These are phyloP conservation scores for Antheraea mylitta DNA, from an alignment of 1,140 invertebrate species.

Conservation along the genomic window DNA sequence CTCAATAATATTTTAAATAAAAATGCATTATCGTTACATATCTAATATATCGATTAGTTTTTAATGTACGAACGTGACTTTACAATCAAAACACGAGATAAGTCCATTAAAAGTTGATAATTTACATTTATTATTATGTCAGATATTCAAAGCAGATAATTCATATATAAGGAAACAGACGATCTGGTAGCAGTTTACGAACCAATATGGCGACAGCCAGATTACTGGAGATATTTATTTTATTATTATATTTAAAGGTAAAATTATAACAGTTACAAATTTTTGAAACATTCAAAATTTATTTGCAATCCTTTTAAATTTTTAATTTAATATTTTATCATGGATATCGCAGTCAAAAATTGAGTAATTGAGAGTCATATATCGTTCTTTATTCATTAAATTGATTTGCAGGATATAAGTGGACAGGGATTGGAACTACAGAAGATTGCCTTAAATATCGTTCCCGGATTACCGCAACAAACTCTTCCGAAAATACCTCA, in stretches of 20 bases:
- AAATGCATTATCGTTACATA: not conserved
- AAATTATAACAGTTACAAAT: constrained; percentile 4
- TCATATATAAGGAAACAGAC: constrained; percentile 37
- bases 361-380: not conserved
- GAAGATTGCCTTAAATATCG: constrained; percentile 14
- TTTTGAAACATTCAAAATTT: not conserved
- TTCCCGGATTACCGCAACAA: not conserved
- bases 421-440: constrained; percentile 19
- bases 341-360: not conserved
- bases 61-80: constrained; percentile 24
- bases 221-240: constrained; percentile 28
- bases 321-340: not conserved
- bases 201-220: constrained; percentile 42
- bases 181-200: constrained; percentile 32
- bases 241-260: constrained; percentile 40
- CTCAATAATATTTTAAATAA: constrained; percentile 4
- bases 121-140: constrained; percentile 30
- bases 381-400: not conserved
- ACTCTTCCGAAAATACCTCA: not conserved
- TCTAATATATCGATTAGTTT: not conserved
- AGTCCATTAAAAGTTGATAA: constrained; percentile 28
- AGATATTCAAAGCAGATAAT: constrained; percentile 40
- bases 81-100: constrained; percentile 31
- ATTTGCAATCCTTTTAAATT: not conserved
- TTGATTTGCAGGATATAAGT: constrained; percentile 24